A percentile compares a stretch with the other conserved stretches of the same genome.
Conservation (phyloP, 2,888 invertebrate genomes). For the Resseliella maxima region DNA sequence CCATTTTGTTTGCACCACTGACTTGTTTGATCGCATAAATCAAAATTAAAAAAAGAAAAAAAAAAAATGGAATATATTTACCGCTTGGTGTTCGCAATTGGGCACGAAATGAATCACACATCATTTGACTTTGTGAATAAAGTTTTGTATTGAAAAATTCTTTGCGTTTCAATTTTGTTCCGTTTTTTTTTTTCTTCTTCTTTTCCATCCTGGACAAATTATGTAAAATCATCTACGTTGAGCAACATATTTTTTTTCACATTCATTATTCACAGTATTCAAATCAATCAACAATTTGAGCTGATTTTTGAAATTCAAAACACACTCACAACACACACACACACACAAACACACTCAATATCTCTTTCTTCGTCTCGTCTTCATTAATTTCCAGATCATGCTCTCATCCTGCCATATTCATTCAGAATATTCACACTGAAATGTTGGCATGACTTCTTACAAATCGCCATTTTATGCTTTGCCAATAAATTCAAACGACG, state of each 20-base stretch:
- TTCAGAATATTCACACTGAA: not conserved
- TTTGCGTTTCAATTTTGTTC: not conserved
- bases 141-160: not conserved
- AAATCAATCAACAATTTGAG: conserved; percentile 26
- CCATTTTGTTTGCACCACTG: not conserved
- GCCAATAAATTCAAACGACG: too few relatives aligned
- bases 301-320: conserved; percentile 5
- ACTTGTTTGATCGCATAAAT: not conserved
- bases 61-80: not conserved
- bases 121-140: not conserved
- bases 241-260: conserved; percentile 23
- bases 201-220: not conserved
- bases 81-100: not conserved
- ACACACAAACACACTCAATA: too few relatives aligned
- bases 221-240: not conserved
- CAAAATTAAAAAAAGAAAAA: not conserved
- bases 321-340: too few relatives aligned
- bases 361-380: not conserved
- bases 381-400: not conserved
- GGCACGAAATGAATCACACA: not conserved
- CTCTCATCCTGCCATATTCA: not conserved
- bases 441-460: not conserved
- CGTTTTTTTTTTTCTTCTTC: not conserved
- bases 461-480: not conserved
- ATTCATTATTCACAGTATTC: conserved; percentile 22